Conservation (phyloP, 2,888 invertebrate genomes). For the Lumbricus terrestris region DNA sequence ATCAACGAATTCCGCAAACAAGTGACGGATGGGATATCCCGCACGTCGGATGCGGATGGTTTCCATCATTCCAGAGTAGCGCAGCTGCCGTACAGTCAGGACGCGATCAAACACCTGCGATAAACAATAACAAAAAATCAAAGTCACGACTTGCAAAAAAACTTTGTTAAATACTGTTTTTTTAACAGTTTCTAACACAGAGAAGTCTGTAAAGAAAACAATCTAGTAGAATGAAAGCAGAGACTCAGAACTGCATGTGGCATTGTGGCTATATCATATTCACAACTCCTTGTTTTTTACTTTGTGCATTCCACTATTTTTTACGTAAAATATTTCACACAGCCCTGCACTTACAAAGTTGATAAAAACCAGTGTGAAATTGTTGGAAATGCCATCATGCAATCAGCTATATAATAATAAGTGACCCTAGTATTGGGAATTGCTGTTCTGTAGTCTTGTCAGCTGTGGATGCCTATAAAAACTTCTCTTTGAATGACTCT, state of each 20-base stretch:
- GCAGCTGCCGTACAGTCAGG: slow-evolving; percentile 88
- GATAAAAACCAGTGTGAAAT: too few species aligned
- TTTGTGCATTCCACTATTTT: neutral
- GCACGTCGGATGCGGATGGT: slow-evolving; percentile 95
- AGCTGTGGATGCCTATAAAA: too few species aligned
- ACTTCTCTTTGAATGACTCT: too few species aligned
- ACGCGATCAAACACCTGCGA: slow-evolving; percentile 88
- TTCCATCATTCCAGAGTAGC: slow-evolving; percentile 99
- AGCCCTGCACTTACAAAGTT: too few species aligned
- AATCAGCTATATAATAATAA: too few species aligned
- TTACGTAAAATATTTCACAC: too few species aligned
- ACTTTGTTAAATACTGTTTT: neutral
- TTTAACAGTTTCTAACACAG: neutral
- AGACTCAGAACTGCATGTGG: neutral
- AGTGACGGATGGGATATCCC: slow-evolving; percentile 96
- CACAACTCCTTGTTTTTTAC: neutral
- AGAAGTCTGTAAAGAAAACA: neutral
- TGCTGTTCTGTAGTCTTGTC: too few species aligned
- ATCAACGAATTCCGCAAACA: slow-evolving; percentile 93
- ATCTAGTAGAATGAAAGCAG: neutral
- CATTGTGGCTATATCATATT: neutral
- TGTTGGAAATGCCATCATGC: too few species aligned
- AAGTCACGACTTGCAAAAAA: neutral
- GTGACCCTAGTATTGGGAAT: too few species aligned
- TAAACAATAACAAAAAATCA: neutral